Base-by-base conservation (phyloP, 2,113 vertebrate species). In the Ailuropoda melanoleuca region DNA sequence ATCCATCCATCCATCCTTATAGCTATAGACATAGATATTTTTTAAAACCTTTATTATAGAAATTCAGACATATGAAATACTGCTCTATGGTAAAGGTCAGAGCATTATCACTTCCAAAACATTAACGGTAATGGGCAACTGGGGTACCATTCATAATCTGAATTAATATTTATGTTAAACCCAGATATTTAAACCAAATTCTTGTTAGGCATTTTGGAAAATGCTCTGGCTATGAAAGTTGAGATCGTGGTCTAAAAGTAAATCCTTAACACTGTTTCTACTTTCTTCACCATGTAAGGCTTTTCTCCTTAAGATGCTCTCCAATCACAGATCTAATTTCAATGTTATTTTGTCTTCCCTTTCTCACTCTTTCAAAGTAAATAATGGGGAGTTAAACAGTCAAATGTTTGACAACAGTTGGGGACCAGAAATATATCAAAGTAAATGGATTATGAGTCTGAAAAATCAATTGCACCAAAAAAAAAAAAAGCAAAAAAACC, bases 81-180 rank as follows among this genome's bases (percentile, higher is more conserved):
- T 64, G 14, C 17, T 53, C 64, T 43, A 46, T 50, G 58, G 21
- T 46, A 60, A 78, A 58, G n/a, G 19, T 77, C 37, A 55, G 18
- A 37, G 34, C 55, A 87, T 8, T 70, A 55, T 68, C 75, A 68
- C 43, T 88, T 68, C 64, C 39, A 96, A 90, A 90, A 60, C 7
- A 53, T 80, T 64, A 39, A 17, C 11, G 8, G 10, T 50, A 70
- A 72, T 21, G 8, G 39, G 70, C n/a, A 88, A 39, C 21, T 78
- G 7, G 34, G 58, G 3, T 7, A 60, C 6, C 13, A 68, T n/a
- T 74, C 53, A 90, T 50, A 82, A 82, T 87, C 46, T 87, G 80
- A 92, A 82, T 60, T 60, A 89, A 78, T 66, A 58, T 75, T 95
- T 46, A 53, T 87, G 60, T 87, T 77, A 94, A 87, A 90, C 29